Base-by-base conservation (phyloP, 2,888 invertebrate genomes). In the Lydus trimaculatus region DNA sequence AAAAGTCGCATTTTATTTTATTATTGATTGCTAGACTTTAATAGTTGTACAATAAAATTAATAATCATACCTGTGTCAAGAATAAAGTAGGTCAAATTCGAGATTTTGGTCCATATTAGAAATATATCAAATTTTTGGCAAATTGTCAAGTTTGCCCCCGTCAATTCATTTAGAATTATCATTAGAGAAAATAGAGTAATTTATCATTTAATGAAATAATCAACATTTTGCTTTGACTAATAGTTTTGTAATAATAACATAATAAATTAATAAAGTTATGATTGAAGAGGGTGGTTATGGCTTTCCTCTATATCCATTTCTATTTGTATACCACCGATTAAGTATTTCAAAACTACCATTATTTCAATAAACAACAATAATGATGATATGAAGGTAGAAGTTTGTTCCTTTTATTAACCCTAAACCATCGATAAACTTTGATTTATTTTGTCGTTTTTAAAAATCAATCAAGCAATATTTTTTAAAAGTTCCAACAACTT, bases 201-300 rank as follows among this genome's bases (percentile, higher is more conserved):
- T 43, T 43, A 43, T 43, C 43, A 43, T 43, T 39, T 7, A 11
- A 15, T 20, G 20, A 43, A 43, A 43, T 48, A 23, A 48, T 48
- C 20, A 48, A 20, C 20, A n/a, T n/a, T n/a, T n/a, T n/a, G n/a
- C n/a, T n/a, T 48, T 48, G 48, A 48, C 48, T 20, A 48, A 48
- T 48, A 20, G 20, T 9, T 9, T n/a, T n/a, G n/a, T n/a, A n/a
- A 20, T 48, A 48, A 48, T 48, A 48, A 20, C 48, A 5, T 48
- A 48, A 48, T 48, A 20, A 48, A 20, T 48, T 48, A 48, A 48
- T 48, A 48, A 48, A 48, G 48, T 48, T 48, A 48, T 48, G 48
- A 48, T 48, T 48, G 48, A 43, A 9, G 48, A 17, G 28, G 28
- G 28, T 28, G 28, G 28, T 28, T 28, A 3, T 28, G 28, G 28